Evolutionary conservation across 1,140 invertebrate species (phyloP).

Genomic region (Bombus difficillimus): DNA sequence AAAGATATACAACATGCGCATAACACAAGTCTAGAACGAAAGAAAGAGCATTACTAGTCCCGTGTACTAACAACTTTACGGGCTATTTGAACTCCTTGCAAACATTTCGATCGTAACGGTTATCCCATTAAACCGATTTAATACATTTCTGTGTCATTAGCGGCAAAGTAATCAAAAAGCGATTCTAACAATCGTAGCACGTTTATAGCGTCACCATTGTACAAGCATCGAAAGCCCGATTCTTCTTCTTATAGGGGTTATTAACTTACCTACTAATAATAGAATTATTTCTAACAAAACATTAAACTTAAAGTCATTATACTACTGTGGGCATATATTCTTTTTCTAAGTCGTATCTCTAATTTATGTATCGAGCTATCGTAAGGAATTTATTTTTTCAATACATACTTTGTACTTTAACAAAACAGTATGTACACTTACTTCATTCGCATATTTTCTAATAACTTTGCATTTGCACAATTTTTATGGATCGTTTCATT

Average conservation of each 20-base stretch:
- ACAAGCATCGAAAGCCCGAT: slow-evolving; percentile 1
- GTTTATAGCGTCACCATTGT: not conserved
- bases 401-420: too few relatives aligned
- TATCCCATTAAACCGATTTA: not conserved
- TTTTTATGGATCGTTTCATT: too few relatives aligned
- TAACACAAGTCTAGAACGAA: not conserved
- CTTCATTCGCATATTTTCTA: too few relatives aligned
- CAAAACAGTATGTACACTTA: too few relatives aligned
- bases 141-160: slow-evolving; percentile 7
- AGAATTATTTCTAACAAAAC: not conserved
- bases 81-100: not conserved
- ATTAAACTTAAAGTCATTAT: not conserved
- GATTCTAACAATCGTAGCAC: slow-evolving; percentile 3
- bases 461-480: too few relatives aligned
- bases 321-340: too few relatives aligned
- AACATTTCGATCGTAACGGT: not conserved
- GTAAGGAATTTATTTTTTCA: too few relatives aligned
- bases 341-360: too few relatives aligned
- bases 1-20: not conserved
- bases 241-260: not conserved
- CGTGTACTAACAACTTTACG: not conserved
- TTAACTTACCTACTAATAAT: not conserved
- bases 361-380: too few relatives aligned
- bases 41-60: not conserved
- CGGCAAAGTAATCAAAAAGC: slow-evolving; percentile 9